Evolutionary conservation across 1,140 invertebrate genomes (phyloP), one percentile per base, ranked within the genome.

Genomic region (Diuraphis noxia): DNA sequence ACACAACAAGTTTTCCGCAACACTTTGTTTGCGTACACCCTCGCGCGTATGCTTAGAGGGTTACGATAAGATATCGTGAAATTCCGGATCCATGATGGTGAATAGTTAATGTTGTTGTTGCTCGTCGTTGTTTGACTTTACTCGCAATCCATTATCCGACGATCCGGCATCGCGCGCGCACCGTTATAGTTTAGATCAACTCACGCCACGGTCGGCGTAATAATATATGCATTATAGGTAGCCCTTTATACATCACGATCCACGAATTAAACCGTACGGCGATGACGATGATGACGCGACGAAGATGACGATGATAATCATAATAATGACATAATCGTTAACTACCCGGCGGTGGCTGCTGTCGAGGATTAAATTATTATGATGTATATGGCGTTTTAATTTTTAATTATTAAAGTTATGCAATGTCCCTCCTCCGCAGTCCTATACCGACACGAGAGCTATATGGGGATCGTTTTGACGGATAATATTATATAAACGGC

Each of bases 1-100:
- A 86, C 49, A 86, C 84, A 49, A 49, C 43, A 86, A 86, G 84
- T 86, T 86, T 86, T 49, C 43, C 2, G 34, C 34, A 49, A 81
- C 56, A 63, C 56, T 63, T n/a, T 63, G 30, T 81, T 38, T 81
- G 40, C 13, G 40, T 23, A 40, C 21, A 36, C 36, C 4, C 36
- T 23, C 21, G 23, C 40, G n/a, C 34, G 38, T 81, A 81, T 81
- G 40, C 23, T 25, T 40, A 81, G 21, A 25, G n/a, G 5, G 56
- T 72, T 9, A 81, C 79, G 7, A 81, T n/a, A n/a, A 30, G 25
- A 82, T n/a, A 82, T 41, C 40, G 40, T 4, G 25, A 41, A 40
- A 40, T 40, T 19, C 5, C 5, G 81, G 40, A 30, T 38, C 36
- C 23, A 21, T 81, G 79, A 21, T 81, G 79, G 21, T 23, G 36